Base-by-base conservation (phyloP, 2,888 invertebrate species). In the Alcis repandata region DNA sequence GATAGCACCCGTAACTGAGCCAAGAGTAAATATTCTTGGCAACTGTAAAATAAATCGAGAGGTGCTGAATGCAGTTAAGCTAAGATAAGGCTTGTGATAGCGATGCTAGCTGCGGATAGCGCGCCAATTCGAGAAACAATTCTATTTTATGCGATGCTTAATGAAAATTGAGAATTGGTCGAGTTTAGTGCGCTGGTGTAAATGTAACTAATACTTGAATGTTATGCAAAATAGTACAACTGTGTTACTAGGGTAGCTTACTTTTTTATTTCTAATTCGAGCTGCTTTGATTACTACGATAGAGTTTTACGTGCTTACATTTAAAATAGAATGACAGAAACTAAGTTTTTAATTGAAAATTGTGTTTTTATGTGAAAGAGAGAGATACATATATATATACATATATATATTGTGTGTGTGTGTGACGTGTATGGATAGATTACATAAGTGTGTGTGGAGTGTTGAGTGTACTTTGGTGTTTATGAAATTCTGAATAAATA, bases 1-100 rank as follows among this genome's bases (percentile, higher is more conserved):
- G 92, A 92, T 92, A 91, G 82, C 77, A 62, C 22, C 13, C 63
- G 74, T 74, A 73, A 72, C 71, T 68, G 73, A 70, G 64, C 68
- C 52, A 61, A 64, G 72, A 69, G 71, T 68, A 71, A 74, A 73
- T 69, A 70, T 63, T 67, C 57, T 52, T 60, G 58, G 70, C 70
- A 67, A 68, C 71, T 67, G 70, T 59, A 61, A 69, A 74, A 63
- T 68, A 73, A 73, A 73, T 73, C 69, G 62, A 41, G 56, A 57
- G 63, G 68, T 59, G 68, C 62, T 71, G 69, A 73, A 63, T 58
- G 63, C 56, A 61, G 69, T 64, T 64, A 63, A 64, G 60, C 57
- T 53, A 56, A 67, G 73, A 73, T 73, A 68, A 67, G 54, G 69
- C 59, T 54, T 59, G 10, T 63, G 73, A 73, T 73, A 71, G 54